A percentile compares a stretch with the other conserved stretches of the same genome.
Conservation (phyloP, 2,113 vertebrate genomes). For the Haplochromis vanheusdeni region DNA sequence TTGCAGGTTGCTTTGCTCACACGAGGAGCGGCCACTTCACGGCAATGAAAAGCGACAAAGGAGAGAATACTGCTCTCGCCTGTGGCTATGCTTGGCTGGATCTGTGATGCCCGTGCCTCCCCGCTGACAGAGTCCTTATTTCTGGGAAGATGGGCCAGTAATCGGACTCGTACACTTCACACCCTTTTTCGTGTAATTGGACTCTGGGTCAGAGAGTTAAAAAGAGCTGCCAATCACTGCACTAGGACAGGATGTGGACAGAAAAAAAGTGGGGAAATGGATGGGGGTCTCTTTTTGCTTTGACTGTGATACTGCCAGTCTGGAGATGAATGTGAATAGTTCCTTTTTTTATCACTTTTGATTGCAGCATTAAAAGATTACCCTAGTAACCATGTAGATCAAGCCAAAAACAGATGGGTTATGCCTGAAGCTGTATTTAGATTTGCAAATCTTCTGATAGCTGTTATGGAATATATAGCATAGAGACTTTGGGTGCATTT, state of each 20-base stretch:
- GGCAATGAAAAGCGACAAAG: conserved; percentile 51
- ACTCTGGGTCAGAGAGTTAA: conserved; percentile 19
- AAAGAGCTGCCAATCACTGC: conserved; percentile 34
- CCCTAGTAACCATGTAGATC: background rate
- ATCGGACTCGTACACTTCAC: conserved; percentile 48
- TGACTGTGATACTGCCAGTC: background rate
- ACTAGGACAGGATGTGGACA: background rate
- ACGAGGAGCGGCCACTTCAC: conserved; percentile 2
- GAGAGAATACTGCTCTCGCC: conserved; percentile 37
- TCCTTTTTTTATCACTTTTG: background rate
- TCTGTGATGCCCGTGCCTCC: conserved; percentile 27
- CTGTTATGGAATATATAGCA: background rate
- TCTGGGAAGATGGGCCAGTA: conserved; percentile 48
- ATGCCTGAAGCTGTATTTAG: background rate
- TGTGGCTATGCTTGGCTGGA: conserved; percentile 29
- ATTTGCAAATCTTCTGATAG: background rate
- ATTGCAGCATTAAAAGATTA: background rate
- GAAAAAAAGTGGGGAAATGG: background rate
- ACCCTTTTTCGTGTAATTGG: conserved; percentile 41
- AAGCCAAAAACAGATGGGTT: background rate
- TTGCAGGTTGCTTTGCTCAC: conserved; percentile 17
- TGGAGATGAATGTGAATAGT: background rate
- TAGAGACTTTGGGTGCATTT: background rate
- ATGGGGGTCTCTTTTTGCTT: background rate
- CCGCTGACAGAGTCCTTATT: conserved; percentile 53